A percentile compares a stretch with the other conserved stretches of the same genome.
Evolutionary conservation across 2,888 invertebrate genomes (phyloP).

Genomic region (Scaptomyza caliginosa): DNA sequence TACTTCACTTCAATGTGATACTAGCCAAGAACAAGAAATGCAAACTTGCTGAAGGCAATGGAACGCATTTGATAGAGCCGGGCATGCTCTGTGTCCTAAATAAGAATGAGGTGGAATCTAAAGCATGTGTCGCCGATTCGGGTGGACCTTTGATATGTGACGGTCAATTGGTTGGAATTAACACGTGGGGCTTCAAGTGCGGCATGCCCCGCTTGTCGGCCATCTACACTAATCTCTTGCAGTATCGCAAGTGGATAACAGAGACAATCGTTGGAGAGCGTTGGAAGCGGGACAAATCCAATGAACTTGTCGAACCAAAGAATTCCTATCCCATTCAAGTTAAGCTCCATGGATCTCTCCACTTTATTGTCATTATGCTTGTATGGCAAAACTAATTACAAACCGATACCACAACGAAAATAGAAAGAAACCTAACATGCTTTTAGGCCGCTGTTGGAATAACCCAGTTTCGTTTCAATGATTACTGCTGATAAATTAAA

Average conservation of each 20-base stretch:
- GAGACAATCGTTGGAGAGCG: neutral
- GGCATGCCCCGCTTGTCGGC: conserved; percentile 89
- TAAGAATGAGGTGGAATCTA: conserved; percentile 87
- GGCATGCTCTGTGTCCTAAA: conserved; percentile 90
- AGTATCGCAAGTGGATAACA: conserved; percentile 56
- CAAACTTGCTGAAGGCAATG: neutral
- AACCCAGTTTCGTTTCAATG: neutral
- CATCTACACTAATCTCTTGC: conserved; percentile 89
- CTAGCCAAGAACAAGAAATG: neutral
- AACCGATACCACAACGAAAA: neutral
- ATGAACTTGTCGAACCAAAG: neutral
- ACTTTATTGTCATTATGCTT: neutral
- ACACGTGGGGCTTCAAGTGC: conserved; percentile 93
- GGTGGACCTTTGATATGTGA: conserved; percentile 90
- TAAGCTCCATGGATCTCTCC: neutral
- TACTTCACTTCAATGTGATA: neutral
- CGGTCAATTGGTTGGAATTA: conserved; percentile 89
- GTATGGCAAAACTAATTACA: neutral
- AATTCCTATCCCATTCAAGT: too few relatives aligned
- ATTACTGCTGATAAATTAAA: neutral
- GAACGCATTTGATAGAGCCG: neutral
- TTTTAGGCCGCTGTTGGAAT: neutral
- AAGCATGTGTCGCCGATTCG: conserved; percentile 91
- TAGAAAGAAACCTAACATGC: neutral
- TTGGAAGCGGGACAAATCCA: too few relatives aligned